Evolutionary conservation across 1,140 invertebrate species (phyloP), one percentile per base, ranked within the genome.

Genomic region (Cydia amplana): DNA sequence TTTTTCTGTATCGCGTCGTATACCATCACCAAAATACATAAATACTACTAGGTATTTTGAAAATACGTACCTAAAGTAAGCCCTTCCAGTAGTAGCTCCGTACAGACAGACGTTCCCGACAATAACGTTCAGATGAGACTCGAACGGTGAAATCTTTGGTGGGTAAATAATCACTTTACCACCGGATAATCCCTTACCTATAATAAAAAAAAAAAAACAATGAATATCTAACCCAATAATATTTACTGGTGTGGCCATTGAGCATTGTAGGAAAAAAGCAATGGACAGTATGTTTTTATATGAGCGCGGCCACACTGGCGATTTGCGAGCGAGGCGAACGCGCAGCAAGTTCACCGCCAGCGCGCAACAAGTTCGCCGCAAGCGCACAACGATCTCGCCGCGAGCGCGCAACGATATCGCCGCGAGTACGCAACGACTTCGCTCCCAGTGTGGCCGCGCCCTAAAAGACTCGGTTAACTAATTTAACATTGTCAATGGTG

Each of bases 51-150:
- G 72, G 7, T 73, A 43, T 18, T 23, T 16, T 40, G 2, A 51
- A 63, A 74, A 74, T 64, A 51, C 23, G 43, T 77, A 92, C 89
- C 90, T 88, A 94, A 99, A 98, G 91, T 97, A 99, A 6, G 98
- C 98, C 80, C 95, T 96, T 18, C 99, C 99, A 32, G 95, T 96
- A 10, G 99, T 99, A 14, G 99, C 99, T 74, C 99, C 99, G 88
- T 99, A 99, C 63, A 99, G 93, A 80, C 98, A 99, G 5, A 99
- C 99, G 92, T 99, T 99, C 40, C 99, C 99, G 46, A 98, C 98
- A 80, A 99, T 98, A 2, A 99, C 98, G 89, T 99, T 99, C 4
- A 97, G 94, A 78, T 99, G 97, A 2, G 98, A 99, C 82, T 97
- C 96, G 84, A 97, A 95, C 9, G 96, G 94, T 7, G 97, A 96